Conservation (phyloP, 2,888 invertebrate species). For the Pterostichus madidus region DNA sequence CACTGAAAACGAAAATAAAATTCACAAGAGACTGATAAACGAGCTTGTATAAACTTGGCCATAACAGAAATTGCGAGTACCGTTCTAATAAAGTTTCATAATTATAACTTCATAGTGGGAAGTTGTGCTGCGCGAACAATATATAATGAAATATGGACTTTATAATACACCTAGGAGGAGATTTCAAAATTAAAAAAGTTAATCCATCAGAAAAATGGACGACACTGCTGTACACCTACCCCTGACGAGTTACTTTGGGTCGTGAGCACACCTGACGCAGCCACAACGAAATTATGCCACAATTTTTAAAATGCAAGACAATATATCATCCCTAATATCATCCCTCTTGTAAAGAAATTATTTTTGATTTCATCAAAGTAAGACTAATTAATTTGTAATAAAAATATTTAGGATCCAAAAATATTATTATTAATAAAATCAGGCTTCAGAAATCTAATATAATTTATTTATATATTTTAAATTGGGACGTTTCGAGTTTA, state of each 20-base stretch:
- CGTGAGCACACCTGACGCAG: background rate
- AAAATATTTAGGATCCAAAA: no score
- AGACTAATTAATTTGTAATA: no score
- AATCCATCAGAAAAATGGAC: constrained; percentile 60
- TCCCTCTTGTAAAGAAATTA: background rate
- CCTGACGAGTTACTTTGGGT: no score
- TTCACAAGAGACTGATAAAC: constrained; percentile 60
- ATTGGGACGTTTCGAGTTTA: no score
- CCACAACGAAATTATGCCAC: background rate
- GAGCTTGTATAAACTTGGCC: constrained; percentile 56
- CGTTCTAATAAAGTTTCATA: constrained; percentile 65
- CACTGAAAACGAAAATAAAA: constrained; percentile 55
- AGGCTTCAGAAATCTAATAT: no score
- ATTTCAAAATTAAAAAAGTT: constrained; percentile 66
- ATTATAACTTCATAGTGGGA: constrained; percentile 62
- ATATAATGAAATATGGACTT: constrained; percentile 66
- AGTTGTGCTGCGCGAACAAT: constrained; percentile 50
- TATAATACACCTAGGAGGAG: constrained; percentile 57
- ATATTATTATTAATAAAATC: no score
- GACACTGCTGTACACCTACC: background rate
- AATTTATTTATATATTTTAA: no score
- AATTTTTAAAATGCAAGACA: constrained; percentile 2
- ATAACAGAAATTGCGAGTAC: constrained; percentile 61
- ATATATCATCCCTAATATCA: constrained; percentile 5
- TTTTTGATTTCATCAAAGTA: no score